Conservation (phyloP, 2,797 vertebrate species). For the Clamator glandarius region DNA sequence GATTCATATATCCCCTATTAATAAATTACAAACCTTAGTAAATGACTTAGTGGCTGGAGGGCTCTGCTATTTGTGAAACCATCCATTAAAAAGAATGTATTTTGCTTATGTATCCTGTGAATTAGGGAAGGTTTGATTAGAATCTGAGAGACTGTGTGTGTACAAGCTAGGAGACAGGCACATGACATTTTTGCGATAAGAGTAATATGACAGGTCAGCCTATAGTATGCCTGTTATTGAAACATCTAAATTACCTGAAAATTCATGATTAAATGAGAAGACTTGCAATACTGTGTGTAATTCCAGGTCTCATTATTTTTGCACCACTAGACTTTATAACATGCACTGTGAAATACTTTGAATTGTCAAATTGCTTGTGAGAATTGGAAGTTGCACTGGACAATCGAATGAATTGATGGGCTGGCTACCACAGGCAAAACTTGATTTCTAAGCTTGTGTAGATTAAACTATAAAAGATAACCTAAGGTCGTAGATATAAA, state of each 20-base stretch:
- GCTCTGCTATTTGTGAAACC: slow-evolving; percentile 5
- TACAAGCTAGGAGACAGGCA: background rate
- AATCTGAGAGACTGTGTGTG: background rate
- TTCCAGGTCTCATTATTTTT: slow-evolving; percentile 26
- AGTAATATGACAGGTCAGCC: slow-evolving; percentile 5
- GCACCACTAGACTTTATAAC: slow-evolving; percentile 20
- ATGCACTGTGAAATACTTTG: slow-evolving; percentile 1
- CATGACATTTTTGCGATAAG: slow-evolving; percentile 5
- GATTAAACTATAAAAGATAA: slow-evolving; percentile 50
- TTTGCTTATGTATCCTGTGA: background rate
- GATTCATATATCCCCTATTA: background rate
- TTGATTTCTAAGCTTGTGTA: slow-evolving; percentile 53
- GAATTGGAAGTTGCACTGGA: slow-evolving; percentile 58
- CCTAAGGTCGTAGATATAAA: slow-evolving; percentile 55
- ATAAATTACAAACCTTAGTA: slow-evolving; percentile 3
- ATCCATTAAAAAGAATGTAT: background rate
- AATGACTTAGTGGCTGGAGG: background rate
- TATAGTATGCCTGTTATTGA: slow-evolving; percentile 19
- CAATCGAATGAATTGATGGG: slow-evolving; percentile 53
- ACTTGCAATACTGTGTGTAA: background rate
- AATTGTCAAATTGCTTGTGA: slow-evolving; percentile 64
- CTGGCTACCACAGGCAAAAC: slow-evolving; percentile 48
- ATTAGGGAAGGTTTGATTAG: background rate
- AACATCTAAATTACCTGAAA: slow-evolving; percentile 37
- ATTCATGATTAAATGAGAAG: slow-evolving; percentile 11